These are phyloP conservation scores for Chirona hameri DNA, from an alignment of 2,888 invertebrate genomes.

Conservation along the genomic window DNA sequence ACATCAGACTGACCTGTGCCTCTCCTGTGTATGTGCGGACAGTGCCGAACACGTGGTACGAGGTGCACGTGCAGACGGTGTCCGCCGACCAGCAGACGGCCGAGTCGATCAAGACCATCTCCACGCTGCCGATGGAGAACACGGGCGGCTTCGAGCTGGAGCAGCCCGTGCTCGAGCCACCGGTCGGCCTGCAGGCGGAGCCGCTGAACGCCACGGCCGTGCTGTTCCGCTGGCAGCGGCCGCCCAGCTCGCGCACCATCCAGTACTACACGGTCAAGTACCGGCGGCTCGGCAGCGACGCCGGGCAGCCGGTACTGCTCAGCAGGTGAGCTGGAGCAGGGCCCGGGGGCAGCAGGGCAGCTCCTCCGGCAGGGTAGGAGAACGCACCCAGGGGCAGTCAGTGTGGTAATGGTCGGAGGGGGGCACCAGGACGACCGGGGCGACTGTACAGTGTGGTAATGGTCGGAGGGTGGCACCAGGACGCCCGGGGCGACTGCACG, in stretches of 20 bases:
- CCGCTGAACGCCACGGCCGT: slow-evolving; percentile 53
- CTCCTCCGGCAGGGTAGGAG: neutral
- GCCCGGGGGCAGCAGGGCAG: neutral
- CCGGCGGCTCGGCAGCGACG: slow-evolving; percentile 45
- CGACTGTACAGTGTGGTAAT: too few relatives aligned
- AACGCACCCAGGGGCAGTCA: too few relatives aligned
- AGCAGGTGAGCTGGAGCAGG: slow-evolving; percentile 41
- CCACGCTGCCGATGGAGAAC: slow-evolving; percentile 39
- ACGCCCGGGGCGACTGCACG: too few relatives aligned
- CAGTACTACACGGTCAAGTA: slow-evolving; percentile 56
- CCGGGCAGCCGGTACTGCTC: slow-evolving; percentile 34
- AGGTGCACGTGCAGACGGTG: slow-evolving; percentile 43
- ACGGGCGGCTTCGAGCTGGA: neutral
- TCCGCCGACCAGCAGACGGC: slow-evolving; percentile 43
- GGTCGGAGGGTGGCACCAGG: too few relatives aligned
- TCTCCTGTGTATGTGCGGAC: slow-evolving; percentile 2
- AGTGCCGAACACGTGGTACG: slow-evolving; percentile 45
- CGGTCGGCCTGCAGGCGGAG: slow-evolving; percentile 52
- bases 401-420: too few relatives aligned
- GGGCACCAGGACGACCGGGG: too few relatives aligned
- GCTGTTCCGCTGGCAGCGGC: slow-evolving; percentile 54
- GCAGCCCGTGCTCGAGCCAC: slow-evolving; percentile 42
- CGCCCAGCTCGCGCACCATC: slow-evolving; percentile 41
- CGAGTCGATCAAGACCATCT: slow-evolving; percentile 42
- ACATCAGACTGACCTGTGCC: slow-evolving; percentile 1